Evolutionary conservation across 1,140 invertebrate species (phyloP).

Genomic region (Ceratitis capitata): DNA sequence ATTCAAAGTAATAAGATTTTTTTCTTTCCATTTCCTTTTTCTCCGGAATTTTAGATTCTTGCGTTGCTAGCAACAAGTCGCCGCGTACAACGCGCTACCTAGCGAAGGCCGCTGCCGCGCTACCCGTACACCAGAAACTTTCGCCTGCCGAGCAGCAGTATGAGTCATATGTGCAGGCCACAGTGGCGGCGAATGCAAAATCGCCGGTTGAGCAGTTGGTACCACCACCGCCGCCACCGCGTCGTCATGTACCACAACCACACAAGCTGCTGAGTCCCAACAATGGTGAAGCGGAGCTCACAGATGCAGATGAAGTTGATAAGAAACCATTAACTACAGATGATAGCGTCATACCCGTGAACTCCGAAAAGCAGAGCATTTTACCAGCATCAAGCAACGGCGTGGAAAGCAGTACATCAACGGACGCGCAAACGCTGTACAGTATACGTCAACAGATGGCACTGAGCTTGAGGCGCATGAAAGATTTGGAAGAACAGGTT

Average conservation of each 20-base stretch:
- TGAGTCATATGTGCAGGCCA: constrained; percentile 61
- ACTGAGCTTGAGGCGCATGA: constrained; percentile 78
- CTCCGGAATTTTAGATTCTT: constrained; percentile 54
- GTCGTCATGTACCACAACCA: constrained; percentile 51
- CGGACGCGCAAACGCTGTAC: constrained; percentile 57
- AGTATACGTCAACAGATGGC: constrained; percentile 72
- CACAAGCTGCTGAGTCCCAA: constrained; percentile 40
- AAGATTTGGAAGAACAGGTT: constrained; percentile 85
- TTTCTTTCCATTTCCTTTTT: constrained; percentile 17
- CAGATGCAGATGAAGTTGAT: background rate
- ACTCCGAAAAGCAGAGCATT: background rate
- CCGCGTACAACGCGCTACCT: constrained; percentile 48
- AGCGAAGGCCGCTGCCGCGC: constrained; percentile 52
- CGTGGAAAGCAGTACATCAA: constrained; percentile 44
- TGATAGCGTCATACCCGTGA: background rate
- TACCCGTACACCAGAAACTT: constrained; percentile 56
- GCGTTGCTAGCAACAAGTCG: constrained; percentile 59
- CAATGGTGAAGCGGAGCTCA: background rate
- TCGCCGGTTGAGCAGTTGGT: constrained; percentile 58
- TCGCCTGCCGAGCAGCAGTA: constrained; percentile 61
- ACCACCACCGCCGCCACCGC: constrained; percentile 55
- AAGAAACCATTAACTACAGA: background rate
- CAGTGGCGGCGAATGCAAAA: constrained; percentile 62
- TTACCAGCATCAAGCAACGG: background rate
- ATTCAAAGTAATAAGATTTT: too few relatives aligned